Evolutionary conservation across 2,797 vertebrate genomes (phyloP), one percentile per base, ranked within the genome.

Genomic region (Garrulus glandarius): DNA sequence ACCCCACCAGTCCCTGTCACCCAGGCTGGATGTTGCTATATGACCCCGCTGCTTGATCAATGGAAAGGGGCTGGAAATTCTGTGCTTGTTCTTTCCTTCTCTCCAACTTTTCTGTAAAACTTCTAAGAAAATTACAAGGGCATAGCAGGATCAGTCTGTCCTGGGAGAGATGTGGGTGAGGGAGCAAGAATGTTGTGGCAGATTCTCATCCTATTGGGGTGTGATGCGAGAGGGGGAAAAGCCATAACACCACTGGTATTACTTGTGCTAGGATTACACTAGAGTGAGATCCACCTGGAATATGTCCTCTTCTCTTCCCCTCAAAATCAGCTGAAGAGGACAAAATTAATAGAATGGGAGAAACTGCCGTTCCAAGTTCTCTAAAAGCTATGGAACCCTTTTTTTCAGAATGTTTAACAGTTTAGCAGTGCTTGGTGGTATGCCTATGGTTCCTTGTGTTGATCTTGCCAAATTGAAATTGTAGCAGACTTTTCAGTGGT

Each of bases 241-340:
- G n/a, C n/a, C 39, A 1, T 43, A 69, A 37, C 7, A 61, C 1
- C 50, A 16, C 18, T 1, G 0, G 4, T 56, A 37, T n/a, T 61
- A 53, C 30, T 49, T 55, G 27, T 74, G 43, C 18, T 46, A 64
- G 39, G 55, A 29, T 10, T 90, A 69, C 55, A 18, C 10, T 61
- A 32, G 21, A 46, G 14, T 18, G 61, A 61, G 7, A 15, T 56
- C n/a, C 10, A 43, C 17, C 6, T 55, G 47, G 10, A 14, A 63
- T 7, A 29, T 1, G 0, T 24, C 9, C 4, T 83, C 8, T 23
- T 59, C 7, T 59, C 23, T 50, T 75, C 11, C 11, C 8, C 21
- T 10, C 2, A 2, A 1, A 81, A 61, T 26, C 27, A 69, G 0
- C 30, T 61, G 27, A 23, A 74, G 60, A 78, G 5, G 7, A 56